Percentiles rank a stretch among this genome's conserved stretches.
phyloP scores from a whole-genome alignment of 1,140 invertebrate species.

The Macrosteles quadrilineatus region DNA sequence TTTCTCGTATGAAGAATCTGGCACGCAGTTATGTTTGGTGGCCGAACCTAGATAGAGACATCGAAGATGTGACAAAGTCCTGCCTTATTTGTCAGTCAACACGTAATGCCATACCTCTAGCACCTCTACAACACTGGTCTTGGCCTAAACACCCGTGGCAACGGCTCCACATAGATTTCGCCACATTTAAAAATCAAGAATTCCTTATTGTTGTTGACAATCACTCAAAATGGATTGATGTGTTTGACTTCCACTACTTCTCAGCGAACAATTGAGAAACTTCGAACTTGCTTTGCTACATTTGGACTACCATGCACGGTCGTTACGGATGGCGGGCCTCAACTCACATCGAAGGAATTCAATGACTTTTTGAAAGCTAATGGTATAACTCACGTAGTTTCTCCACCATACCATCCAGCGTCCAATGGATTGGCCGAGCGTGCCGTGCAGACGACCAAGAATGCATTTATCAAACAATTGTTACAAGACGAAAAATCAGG shows the following conservation, averaged over 20 bases:
- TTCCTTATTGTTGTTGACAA: slow-evolving; percentile 43
- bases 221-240: slow-evolving; percentile 50
- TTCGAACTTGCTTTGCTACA: slow-evolving; percentile 36
- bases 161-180: slow-evolving; percentile 5
- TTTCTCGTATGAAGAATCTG: slow-evolving; percentile 48
- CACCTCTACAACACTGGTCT: not conserved
- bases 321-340: slow-evolving; percentile 43
- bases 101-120: not conserved
- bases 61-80: slow-evolving; percentile 37
- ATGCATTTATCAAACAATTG: slow-evolving; percentile 21
- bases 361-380: slow-evolving; percentile 36
- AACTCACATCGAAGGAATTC: slow-evolving; percentile 41
- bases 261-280: slow-evolving; percentile 1
- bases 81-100: slow-evolving; percentile 34
- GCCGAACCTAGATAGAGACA: slow-evolving; percentile 48
- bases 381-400: slow-evolving; percentile 38
- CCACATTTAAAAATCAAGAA: slow-evolving; percentile 13
- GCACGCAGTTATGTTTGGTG: slow-evolving; percentile 49
- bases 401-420: slow-evolving; percentile 42
- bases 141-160: slow-evolving; percentile 3
- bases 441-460: slow-evolving; percentile 40
- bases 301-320: slow-evolving; percentile 39
- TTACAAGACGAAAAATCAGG: slow-evolving; percentile 17
- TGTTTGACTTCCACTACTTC: slow-evolving; percentile 32
- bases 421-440: slow-evolving; percentile 44